These are phyloP conservation scores for Clarias laeviceps DNA, from an alignment of 2,797 vertebrate species.

Conservation along the genomic window DNA sequence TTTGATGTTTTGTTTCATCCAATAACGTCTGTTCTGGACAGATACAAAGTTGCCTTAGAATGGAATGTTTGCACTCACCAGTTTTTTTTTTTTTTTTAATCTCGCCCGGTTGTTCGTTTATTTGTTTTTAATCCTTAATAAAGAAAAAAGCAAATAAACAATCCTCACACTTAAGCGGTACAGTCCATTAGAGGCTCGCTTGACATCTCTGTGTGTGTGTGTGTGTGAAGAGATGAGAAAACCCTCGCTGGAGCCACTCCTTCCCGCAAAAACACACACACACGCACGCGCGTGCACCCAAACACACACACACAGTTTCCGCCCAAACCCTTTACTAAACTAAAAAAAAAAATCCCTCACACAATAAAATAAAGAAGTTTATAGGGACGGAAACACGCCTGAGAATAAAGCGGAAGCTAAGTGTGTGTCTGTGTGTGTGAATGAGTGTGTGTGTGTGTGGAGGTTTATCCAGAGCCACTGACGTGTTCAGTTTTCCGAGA, in stretches of 20 bases:
- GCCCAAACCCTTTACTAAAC: conserved; percentile 19
- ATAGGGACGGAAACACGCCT: background rate
- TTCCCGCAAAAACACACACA: conserved; percentile 19
- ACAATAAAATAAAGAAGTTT: background rate
- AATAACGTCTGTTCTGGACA: background rate
- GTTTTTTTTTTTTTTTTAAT: conserved; percentile 4
- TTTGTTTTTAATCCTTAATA: background rate
- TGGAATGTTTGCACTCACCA: conserved; percentile 1
- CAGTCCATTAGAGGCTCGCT: conserved; percentile 17
- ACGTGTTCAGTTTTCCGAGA: conserved; percentile 10
- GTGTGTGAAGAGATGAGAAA: conserved; percentile 15
- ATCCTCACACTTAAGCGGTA: conserved; percentile 26
- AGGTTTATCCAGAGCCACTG: conserved; percentile 6
- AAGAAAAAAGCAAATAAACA: background rate
- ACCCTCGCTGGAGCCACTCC: conserved; percentile 48
- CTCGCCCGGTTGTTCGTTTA: background rate
- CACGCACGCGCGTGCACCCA: conserved; percentile 12
- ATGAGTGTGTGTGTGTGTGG: background rate
- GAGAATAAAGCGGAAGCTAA: conserved; percentile 12
- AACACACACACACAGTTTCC: conserved; percentile 38
- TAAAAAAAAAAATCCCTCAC: background rate
- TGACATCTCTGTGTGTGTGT: conserved; percentile 16
- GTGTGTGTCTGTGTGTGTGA: background rate
- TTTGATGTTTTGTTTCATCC: too few species aligned
- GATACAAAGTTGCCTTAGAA: background rate